Base-by-base conservation (phyloP, 1,140 invertebrate genomes). In the Zaprionus camerounensis region DNA sequence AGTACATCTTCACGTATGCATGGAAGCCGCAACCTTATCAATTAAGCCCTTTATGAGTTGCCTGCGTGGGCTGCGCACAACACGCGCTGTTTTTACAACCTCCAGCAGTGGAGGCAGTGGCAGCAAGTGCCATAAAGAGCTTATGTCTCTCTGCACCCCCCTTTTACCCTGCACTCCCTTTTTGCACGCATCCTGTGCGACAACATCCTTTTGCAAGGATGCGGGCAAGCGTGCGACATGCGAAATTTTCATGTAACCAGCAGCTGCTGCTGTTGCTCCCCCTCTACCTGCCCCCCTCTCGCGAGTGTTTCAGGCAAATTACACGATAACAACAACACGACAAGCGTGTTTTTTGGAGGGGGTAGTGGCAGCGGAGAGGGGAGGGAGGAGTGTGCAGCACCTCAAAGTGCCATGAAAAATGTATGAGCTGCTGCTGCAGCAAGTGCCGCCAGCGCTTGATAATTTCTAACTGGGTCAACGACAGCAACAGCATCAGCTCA, bases 11-110 rank as follows among this genome's bases (percentile, higher is more conserved):
- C 41, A 46, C 41, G 26, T 44, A 74, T 62, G 59, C 72, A 56
- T 41, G 72, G 24, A 36, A 71, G 59, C 72, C 46, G 56, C 70
- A 85, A 69, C 46, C 62, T 65, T 58, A 68, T 62, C 69, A 86
- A 87, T 86, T 86, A 88, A 86, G 86, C 70, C 70, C 70, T 83
- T 83, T 80, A 83, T 78, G 73, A 59, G 28, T 53, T 73, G 74
- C 46, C 17, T 49, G 46, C 20, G 46, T 81, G 69, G 79, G 73
- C 63, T 64, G 58, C 38, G 55, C 77, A 46, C 41, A 20, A 55
- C 41, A 36, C 38, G 46, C 79, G 58, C 56, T 57, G 31, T 49
- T 81, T 86, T 86, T 80, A 86, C 83, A 86, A 74, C 77, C 84
- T 49, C 46, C 44, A 41, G 55, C 44, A 62, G 71, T 2, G 7